Conservation (phyloP, 2,888 invertebrate species). For the Oxytorus armatus region DNA sequence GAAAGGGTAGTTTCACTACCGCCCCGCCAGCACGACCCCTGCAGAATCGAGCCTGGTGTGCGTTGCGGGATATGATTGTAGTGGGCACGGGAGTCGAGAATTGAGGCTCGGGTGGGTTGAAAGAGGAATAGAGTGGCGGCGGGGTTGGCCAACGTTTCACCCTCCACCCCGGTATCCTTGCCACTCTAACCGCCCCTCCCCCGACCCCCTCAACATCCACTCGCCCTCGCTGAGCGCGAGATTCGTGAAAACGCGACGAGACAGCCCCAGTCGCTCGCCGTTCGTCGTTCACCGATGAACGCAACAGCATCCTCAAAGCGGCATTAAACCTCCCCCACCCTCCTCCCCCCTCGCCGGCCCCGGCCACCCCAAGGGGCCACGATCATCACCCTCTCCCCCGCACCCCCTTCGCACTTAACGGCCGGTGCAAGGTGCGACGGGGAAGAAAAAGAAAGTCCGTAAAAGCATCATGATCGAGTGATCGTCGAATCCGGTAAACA, state of each 20-base stretch:
- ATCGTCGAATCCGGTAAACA: too few species aligned
- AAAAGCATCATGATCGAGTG: too few species aligned
- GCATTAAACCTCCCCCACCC: neutral
- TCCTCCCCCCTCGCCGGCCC: too few species aligned
- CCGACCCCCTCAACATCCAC: conserved; percentile 69
- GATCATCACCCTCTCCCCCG: too few species aligned
- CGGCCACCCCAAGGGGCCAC: too few species aligned
- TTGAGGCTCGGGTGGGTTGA: conserved; percentile 64
- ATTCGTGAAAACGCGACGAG: conserved; percentile 79
- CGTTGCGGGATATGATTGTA: conserved; percentile 29
- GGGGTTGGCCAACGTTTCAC: conserved; percentile 32
- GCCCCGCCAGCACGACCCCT: neutral
- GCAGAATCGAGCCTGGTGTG: conserved; percentile 6
- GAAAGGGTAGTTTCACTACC: conserved; percentile 24
- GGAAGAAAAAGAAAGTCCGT: too few species aligned
- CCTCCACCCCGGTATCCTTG: conserved; percentile 63
- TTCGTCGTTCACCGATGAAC: conserved; percentile 81
- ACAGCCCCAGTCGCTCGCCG: conserved; percentile 83
- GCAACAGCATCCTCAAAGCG: conserved; percentile 49
- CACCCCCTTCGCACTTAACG: too few species aligned
- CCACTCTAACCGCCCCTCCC: conserved; percentile 64
- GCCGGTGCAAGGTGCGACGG: too few species aligned
- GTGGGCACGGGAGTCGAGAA: conserved; percentile 58
- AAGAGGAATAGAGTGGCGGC: conserved; percentile 4
- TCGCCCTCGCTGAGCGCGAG: conserved; percentile 72